phyloP scores from a whole-genome alignment of 2,113 vertebrate species.

The Festucalex cinctus region DNA sequence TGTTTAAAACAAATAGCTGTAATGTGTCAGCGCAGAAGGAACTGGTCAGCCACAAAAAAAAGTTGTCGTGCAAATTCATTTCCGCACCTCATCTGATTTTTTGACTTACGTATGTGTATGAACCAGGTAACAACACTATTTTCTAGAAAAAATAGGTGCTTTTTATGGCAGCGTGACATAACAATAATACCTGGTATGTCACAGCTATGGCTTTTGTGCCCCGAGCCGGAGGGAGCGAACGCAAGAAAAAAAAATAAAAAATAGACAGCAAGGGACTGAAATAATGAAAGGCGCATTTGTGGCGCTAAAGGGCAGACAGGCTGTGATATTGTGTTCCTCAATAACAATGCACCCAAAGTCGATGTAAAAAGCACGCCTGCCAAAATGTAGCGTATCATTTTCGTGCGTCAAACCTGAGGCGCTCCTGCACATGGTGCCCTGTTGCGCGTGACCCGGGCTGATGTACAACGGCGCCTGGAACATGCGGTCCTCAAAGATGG shows the following conservation, averaged over 20 bases:
- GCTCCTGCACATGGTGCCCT: constrained; percentile 81
- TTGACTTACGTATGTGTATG: not conserved
- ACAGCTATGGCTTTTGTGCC: constrained; percentile 25
- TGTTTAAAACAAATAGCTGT: too few relatives aligned
- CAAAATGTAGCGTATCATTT: not conserved
- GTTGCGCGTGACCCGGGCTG: constrained; percentile 84
- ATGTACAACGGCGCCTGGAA: constrained; percentile 89
- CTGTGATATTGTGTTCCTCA: constrained; percentile 5
- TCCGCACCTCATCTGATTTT: too few relatives aligned
- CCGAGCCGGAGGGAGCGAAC: constrained; percentile 1
- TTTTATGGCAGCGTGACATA: constrained; percentile 58
- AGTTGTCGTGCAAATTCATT: too few relatives aligned
- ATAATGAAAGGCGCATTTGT: constrained; percentile 12
- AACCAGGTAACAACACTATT: not conserved
- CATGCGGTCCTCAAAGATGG: constrained; percentile 90
- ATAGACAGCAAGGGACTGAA: not conserved
- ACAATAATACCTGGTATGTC: constrained; percentile 51
- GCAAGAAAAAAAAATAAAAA: not conserved
- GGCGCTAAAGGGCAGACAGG: constrained; percentile 15
- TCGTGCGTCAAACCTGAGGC: constrained; percentile 77
- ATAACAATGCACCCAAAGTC: constrained; percentile 6
- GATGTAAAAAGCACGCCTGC: not conserved
- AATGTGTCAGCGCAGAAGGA: too few relatives aligned
- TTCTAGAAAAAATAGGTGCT: constrained; percentile 47
- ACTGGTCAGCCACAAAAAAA: too few relatives aligned